These are phyloP conservation scores for Scaptomyza cyrtandrae DNA, from an alignment of 2,888 invertebrate species.

Conservation along the genomic window DNA sequence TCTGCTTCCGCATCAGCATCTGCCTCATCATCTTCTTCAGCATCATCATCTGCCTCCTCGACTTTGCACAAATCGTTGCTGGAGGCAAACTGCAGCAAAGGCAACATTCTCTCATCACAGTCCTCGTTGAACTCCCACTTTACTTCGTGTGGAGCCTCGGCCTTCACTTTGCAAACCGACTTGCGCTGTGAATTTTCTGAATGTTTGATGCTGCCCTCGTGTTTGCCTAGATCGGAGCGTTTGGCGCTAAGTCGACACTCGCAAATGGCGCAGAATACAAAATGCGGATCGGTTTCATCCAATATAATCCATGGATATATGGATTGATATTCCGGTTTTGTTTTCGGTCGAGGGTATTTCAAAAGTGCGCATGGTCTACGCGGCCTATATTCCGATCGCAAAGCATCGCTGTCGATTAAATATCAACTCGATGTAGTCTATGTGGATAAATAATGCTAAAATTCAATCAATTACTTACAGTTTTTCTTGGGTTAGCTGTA, in stretches of 20 bases:
- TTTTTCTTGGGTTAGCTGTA: constrained; percentile 72
- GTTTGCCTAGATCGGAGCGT: constrained; percentile 75
- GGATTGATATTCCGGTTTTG: constrained; percentile 71
- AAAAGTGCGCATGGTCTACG: constrained; percentile 69
- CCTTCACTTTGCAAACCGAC: constrained; percentile 38
- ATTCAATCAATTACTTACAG: constrained; percentile 58
- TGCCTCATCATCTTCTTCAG: constrained; percentile 27
- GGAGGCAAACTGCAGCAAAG: constrained; percentile 33
- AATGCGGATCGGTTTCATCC: constrained; percentile 76
- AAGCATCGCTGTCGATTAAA: constrained; percentile 54
- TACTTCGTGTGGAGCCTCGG: constrained; percentile 20
- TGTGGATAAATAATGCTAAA: neutral
- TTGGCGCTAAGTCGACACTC: constrained; percentile 77
- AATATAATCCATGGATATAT: constrained; percentile 75
- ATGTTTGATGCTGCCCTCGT: constrained; percentile 77
- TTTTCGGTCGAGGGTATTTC: constrained; percentile 76
- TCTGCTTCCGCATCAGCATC: constrained; percentile 43
- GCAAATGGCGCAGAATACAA: constrained; percentile 73
- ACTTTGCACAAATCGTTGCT: constrained; percentile 19
- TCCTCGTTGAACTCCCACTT: constrained; percentile 75
- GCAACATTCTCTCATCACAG: constrained; percentile 52
- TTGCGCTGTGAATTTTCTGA: constrained; percentile 74
- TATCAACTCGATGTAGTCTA: neutral
- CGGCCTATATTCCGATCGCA: constrained; percentile 74
- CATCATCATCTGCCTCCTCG: constrained; percentile 53